Base-by-base conservation (phyloP, 2,113 vertebrate genomes). In the Nematolebias whitei region DNA sequence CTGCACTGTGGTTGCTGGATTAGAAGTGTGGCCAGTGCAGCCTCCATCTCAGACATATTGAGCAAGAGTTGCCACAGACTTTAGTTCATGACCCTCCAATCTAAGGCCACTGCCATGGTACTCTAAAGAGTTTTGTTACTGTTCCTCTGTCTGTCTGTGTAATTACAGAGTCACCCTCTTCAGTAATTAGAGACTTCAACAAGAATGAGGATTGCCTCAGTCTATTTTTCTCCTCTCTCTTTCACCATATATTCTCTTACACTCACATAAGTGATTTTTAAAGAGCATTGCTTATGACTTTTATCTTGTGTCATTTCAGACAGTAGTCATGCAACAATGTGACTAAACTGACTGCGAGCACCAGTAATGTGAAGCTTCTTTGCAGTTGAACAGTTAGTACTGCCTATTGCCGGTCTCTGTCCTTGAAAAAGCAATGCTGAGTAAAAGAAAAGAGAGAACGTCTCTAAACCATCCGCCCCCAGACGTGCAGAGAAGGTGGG, bases 391-490 rank as follows among this genome's bases (percentile, higher is more conserved):
- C 41, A 20, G 50, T 23, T 71, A 78, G 39, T 64, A 58, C 78
- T 35, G 44, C 19, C 44, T 47, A n/a, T 12, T 59, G 71, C 64
- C 44, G 60, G 52, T 73, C 66, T 82, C 64, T 16, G 63, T 80
- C 85, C 85, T 88, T 87, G 76, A 71, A 69, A 84, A 86, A 85
- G 78, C 79, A 58, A 85, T 60, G 78, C 79, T 78, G 84, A 86
- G 76, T 77, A 77, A 80, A 85, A 87, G 80, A 84, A 85, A 85
- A 84, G 76, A 77, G 76, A 76, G 79, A 86, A 79, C 56, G 76
- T 87, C 88, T 92, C 71, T 69, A 79, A 90, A 89, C 84, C 88
- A 84, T 88, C 91, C 91, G 62, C 92, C 91, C 87, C 82, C 91
- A 54, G 86, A 89, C 80, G 63, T 56, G 64, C 87, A 81, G 88